Base-by-base conservation (phyloP, 1,140 invertebrate genomes). In the Musca vetustissima region DNA sequence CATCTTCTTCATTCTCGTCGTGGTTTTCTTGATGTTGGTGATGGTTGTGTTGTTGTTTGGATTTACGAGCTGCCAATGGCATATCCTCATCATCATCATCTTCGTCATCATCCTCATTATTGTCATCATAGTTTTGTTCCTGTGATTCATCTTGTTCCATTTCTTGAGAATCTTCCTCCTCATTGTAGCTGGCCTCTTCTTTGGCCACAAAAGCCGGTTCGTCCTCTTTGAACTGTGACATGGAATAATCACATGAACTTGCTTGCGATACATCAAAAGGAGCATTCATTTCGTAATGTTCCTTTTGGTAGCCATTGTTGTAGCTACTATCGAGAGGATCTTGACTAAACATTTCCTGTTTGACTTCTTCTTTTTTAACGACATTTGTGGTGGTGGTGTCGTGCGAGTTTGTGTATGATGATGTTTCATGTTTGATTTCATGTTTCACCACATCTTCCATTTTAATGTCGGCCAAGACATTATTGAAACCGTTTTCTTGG, bases 171-270 rank as follows among this genome's bases (percentile, higher is more conserved):
- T 78, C 77, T 21, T 79, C 77, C 72, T 21, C 69, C 72, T 21
- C 69, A 36, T 81, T 73, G 15, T 64, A 77, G 53, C 19, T 70
- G 14, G 69, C 53, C 64, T 82, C 80, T 15, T 75, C 70, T 59
- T 79, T 82, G 15, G 71, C 65, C 43, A 76, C 73, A 67, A 83
- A 83, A 53, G 76, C 65, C 0, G 84, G 77, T 74, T 86, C 85
- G 70, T 85, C 83, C 68, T 83, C 83, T 69, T 85, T 84, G 66
- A 89, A 89, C 75, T 89, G 88, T 36, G 88, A 88, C 73, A 89
- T 70, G 67, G 86, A 89, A 76, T 89, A 89, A 75, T 89, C 88
- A 82, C 88, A 89, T 57, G 88, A 89, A 64, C 88, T 89, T 13
- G 84, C 86, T 66, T 86, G 85, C 8, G 86, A 88, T 25, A 85